Conservation (phyloP, 2,888 invertebrate species). For the Ptilodon capucinus region DNA sequence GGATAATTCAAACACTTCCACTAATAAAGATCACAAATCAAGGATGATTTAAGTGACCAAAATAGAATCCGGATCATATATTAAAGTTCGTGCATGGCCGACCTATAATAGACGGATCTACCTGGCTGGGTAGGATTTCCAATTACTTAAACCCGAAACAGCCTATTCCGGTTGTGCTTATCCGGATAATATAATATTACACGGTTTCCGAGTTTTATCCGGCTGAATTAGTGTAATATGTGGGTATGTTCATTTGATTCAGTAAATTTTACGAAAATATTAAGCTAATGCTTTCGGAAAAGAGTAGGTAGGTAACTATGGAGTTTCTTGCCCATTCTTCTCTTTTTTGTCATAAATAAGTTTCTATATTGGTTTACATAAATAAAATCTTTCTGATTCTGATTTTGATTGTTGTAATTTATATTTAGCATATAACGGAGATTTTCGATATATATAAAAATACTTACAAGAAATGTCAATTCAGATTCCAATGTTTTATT, state of each 20-base stretch:
- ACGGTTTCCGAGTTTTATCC: constrained; percentile 28
- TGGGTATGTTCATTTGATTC: constrained; percentile 8
- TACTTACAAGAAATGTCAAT: too few relatives aligned
- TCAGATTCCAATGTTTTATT: too few relatives aligned
- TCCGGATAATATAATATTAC: constrained; percentile 38
- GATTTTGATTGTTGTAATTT: too few relatives aligned
- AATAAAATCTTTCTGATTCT: too few relatives aligned
- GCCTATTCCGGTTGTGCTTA: constrained; percentile 19
- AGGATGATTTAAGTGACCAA: constrained; percentile 7
- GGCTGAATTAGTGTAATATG: constrained; percentile 11
- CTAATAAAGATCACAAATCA: background rate
- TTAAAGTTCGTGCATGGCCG: constrained; percentile 17
- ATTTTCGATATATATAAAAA: too few relatives aligned
- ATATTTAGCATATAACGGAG: too few relatives aligned
- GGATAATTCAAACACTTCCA: background rate
- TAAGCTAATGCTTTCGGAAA: too few relatives aligned
- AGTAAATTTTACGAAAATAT: too few relatives aligned
- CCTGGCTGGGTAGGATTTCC: constrained; percentile 32
- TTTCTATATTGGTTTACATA: too few relatives aligned
- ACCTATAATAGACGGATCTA: constrained; percentile 23
- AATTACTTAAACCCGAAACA: constrained; percentile 39
- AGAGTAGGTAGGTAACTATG: too few relatives aligned
- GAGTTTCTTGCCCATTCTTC: too few relatives aligned
- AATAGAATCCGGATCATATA: constrained; percentile 25
- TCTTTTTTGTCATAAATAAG: too few relatives aligned